Evolutionary conservation across 2,797 vertebrate genomes (phyloP), one percentile per base, ranked within the genome.

Genomic region (Anniella stebbinsi): DNA sequence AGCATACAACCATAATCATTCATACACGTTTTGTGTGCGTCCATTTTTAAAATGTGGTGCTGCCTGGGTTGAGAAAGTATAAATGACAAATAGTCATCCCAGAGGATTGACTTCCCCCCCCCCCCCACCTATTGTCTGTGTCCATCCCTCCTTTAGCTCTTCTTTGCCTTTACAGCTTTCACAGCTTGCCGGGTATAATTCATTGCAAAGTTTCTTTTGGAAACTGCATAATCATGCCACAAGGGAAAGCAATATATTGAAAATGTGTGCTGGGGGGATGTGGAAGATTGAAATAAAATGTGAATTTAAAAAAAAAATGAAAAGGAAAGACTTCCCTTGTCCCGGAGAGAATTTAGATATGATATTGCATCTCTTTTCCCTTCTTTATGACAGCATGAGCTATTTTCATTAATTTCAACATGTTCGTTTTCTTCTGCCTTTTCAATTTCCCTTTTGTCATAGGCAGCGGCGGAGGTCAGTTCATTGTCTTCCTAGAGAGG

Each of bases 351-450:
- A 73, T 57, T 81, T 88, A 63, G 51, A 72, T 82, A 60, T 30
- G 48, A 88, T 81, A 73, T 36, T 82, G 36, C 51, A 73, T 73
- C 3, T 15, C 80, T 15, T 30, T n/a, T 5, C 33, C 66, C 38
- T 88, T 9, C 11, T 21, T 82, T n/a, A n/a, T 81, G 87, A 88
- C 78, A 73, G 78, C 69, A 72, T 30, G 60, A 45, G 77, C 66
- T 82, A 82, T 88, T 88, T 82, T 88, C 80, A 82, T 88, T 88
- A 73, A 88, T 88, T 88, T 81, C 45, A 82, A 73, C 78, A 70
- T n/a, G 51, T 72, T 88, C 87, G 63, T 88, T 88, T 88, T 88
- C 67, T 82, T 88, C 36, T 81, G 23, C 67, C 38, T 63, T 45
- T 60, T 45, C 67, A 88, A 41, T 82, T 88, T 88, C 36, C 80